Conservation (phyloP, 2,888 invertebrate species). For the Drosophila leonis region DNA sequence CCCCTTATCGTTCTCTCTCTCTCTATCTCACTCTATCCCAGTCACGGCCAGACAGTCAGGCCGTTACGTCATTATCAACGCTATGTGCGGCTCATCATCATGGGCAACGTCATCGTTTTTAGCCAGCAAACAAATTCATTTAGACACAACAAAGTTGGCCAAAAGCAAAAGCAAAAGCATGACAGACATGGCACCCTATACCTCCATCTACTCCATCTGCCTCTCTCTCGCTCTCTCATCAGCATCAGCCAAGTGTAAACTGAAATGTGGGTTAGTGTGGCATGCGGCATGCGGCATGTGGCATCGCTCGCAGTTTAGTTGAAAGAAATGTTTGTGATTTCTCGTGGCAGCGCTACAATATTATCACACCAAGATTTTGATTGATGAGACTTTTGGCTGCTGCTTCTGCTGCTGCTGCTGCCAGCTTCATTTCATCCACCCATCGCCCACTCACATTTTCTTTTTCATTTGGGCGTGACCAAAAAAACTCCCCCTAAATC, state of each 20-base stretch:
- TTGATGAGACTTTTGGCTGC: conserved; percentile 69
- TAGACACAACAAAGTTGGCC: conserved; percentile 65
- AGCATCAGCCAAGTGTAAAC: conserved; percentile 51
- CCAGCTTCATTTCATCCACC: background rate
- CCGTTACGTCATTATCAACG: conserved; percentile 65
- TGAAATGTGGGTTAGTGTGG: conserved; percentile 72
- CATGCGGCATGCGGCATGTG: conserved; percentile 35
- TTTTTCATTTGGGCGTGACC: conserved; percentile 36
- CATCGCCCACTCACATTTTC: conserved; percentile 1
- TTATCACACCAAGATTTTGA: conserved; percentile 76
- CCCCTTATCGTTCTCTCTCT: background rate
- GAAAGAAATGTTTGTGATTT: conserved; percentile 74
- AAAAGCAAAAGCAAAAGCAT: conserved; percentile 44
- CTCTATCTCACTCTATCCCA: background rate
- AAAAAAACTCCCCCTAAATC: conserved; percentile 27
- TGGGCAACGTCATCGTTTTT: conserved; percentile 59
- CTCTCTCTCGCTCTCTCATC: conserved; percentile 17
- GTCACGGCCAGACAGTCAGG: conserved; percentile 48
- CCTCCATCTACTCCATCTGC: background rate
- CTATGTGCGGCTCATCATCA: conserved; percentile 26
- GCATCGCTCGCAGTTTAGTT: conserved; percentile 51
- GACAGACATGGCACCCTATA: conserved; percentile 19
- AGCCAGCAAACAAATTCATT: conserved; percentile 53
- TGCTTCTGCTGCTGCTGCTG: conserved; percentile 29
- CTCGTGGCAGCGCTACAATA: conserved; percentile 66